phyloP scores from a whole-genome alignment of 2,888 invertebrate species.

The Cheilosia urbana region DNA sequence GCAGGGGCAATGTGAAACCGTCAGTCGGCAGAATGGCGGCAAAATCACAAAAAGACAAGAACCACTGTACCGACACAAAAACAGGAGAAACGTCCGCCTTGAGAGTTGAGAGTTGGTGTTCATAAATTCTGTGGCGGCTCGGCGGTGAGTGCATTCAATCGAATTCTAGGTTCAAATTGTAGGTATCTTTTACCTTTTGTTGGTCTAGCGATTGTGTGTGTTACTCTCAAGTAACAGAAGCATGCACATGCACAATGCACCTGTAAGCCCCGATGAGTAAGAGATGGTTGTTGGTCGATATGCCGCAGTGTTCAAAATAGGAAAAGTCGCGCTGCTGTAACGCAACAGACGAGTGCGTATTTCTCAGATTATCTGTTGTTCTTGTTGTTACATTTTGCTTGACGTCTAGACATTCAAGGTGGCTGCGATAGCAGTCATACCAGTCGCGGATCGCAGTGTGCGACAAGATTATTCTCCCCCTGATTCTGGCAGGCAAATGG shows the following conservation, averaged over 20 bases:
- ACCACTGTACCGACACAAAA: slow-evolving; percentile 13
- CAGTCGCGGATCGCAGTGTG: neutral
- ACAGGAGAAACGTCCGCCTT: slow-evolving; percentile 15
- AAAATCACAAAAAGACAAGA: slow-evolving; percentile 27
- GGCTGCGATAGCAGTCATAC: slow-evolving; percentile 64
- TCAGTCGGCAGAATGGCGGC: slow-evolving; percentile 21
- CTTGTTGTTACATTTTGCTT: slow-evolving; percentile 47
- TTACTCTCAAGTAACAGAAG: neutral
- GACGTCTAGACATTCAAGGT: slow-evolving; percentile 74
- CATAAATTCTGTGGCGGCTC: slow-evolving; percentile 26
- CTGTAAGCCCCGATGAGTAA: slow-evolving; percentile 26
- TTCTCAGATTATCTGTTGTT: slow-evolving; percentile 13
- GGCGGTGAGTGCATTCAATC: slow-evolving; percentile 43
- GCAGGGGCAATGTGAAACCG: slow-evolving; percentile 35
- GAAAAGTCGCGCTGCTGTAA: slow-evolving; percentile 20
- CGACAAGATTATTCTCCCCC: slow-evolving; percentile 37
- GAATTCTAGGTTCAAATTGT: slow-evolving; percentile 55
- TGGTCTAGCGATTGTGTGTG: neutral
- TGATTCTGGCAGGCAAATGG: slow-evolving; percentile 7
- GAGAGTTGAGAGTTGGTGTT: slow-evolving; percentile 13
- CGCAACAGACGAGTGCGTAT: slow-evolving; percentile 31
- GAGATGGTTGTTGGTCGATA: neutral
- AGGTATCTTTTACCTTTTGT: neutral
- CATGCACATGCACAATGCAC: slow-evolving; percentile 11
- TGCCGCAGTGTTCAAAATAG: slow-evolving; percentile 55